Evolutionary conservation across 2,113 vertebrate species (phyloP), one percentile per base, ranked within the genome.

Genomic region (Caranx ignobilis): DNA sequence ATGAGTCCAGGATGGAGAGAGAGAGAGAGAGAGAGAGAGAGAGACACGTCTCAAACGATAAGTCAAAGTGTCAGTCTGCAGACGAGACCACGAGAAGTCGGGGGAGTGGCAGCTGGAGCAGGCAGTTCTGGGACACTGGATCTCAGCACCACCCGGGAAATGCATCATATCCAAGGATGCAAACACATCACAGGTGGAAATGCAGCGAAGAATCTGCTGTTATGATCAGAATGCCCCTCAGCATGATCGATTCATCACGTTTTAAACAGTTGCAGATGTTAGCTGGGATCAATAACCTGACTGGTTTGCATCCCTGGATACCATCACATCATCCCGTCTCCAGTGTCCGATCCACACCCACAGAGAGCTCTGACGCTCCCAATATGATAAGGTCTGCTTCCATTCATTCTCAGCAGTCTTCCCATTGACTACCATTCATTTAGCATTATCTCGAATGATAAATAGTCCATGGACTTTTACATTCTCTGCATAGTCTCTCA

Each of bases 281-380:
- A 68, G 32, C 26, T 47, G 4, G 4, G 5, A 35, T 9, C 6
- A 50, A 31, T 60, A 72, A 32, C 12, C 7, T 3, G 18, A 47
- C 19, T 47, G 1, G 69, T 82, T 88, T 87, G 82, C 84, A 88
- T 77, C 84, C 69, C 79, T 72, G 82, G 26, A 45, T 55, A 57
- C 75, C 60, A 54, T 26, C 62, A 26, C 39, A 39, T 62, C 62
- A 64, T 67, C 62, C 79, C 50, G 39, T 18, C 81, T 39, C 50
- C 43, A 2, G 56, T 2, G n/a, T 73, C 71, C 16, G 5, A 59
- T 76, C 73, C 12, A 21, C 50, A 0, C 47, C 56, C 55, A 35
- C 8, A 2, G 35, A 66, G 61, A 69, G 43, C 64, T 54, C 69
- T 16, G 13, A 45, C 60, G 11, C 32, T 72, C 45, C 73, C n/a